Conservation (phyloP, 2,113 vertebrate species). For the Neolamprologus caudopunctatus region DNA sequence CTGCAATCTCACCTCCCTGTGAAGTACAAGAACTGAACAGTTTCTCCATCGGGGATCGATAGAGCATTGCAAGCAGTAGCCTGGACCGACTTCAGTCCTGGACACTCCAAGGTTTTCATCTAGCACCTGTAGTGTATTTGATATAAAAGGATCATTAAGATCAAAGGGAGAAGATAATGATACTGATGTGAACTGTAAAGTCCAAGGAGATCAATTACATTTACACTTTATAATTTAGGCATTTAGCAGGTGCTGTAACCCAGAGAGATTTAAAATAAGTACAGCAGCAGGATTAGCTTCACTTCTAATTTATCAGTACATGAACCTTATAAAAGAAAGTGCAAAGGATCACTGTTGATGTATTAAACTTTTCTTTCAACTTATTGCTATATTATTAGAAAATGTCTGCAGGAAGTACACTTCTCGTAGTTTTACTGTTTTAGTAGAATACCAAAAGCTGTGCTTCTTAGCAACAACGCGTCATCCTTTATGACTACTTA, state of each 20-base stretch:
- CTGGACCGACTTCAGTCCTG: not conserved
- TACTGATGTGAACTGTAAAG: constrained; percentile 15
- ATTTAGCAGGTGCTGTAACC: constrained; percentile 23
- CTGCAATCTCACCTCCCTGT: not conserved
- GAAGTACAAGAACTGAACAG: not conserved
- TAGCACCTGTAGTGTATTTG: constrained; percentile 32
- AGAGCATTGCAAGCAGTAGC: not conserved
- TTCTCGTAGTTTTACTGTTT: not conserved
- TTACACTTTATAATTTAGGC: constrained; percentile 46
- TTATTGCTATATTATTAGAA: not conserved
- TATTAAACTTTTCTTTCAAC: not conserved
- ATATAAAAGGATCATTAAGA: constrained; percentile 41
- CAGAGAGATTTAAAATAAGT: constrained; percentile 3
- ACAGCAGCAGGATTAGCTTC: not conserved
- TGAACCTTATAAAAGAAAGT: not conserved
- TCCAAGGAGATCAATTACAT: constrained; percentile 44
- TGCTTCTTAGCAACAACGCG: not conserved
- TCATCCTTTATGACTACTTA: not conserved
- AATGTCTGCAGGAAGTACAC: not conserved
- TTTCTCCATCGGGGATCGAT: constrained; percentile 16
- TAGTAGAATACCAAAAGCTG: not conserved
- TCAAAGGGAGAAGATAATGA: constrained; percentile 36
- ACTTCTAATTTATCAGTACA: not conserved
- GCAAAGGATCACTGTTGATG: not conserved
- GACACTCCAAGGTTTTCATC: constrained; percentile 12